Percentiles rank a stretch among this genome's conserved stretches.
These are phyloP conservation scores for Odontothrips loti DNA, from an alignment of 2,888 invertebrate species.

Conservation along the genomic window DNA sequence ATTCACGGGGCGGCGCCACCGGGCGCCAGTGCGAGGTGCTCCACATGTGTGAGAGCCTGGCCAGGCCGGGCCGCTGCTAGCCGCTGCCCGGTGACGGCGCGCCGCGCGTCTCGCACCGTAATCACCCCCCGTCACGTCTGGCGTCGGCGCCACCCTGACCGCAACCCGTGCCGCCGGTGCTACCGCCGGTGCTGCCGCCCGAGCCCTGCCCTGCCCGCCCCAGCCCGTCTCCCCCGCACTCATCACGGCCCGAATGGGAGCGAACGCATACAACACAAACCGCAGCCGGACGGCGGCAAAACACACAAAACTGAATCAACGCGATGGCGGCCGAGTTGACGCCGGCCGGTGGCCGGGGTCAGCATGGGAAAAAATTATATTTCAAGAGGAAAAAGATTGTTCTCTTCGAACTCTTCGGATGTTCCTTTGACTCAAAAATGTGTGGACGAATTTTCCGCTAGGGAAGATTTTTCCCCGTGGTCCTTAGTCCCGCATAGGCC, in stretches of 20 bases:
- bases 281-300: slow-evolving; percentile 1
- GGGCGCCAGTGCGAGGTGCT: background rate
- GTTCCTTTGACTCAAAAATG: too few species aligned
- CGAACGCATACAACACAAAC: background rate
- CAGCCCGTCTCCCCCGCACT: background rate
- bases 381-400: background rate
- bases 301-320: background rate
- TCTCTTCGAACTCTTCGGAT: background rate
- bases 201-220: too few species aligned
- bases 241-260: background rate
- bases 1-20: too few species aligned
- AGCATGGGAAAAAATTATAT: too few species aligned
- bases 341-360: too few species aligned
- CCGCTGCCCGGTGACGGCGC: background rate
- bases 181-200: background rate
- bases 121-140: background rate
- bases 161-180: slow-evolving; percentile 1
- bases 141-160: background rate
- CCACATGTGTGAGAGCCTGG: background rate
- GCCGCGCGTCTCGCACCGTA: background rate
- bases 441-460: too few species aligned
- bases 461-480: too few species aligned
- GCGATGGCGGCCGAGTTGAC: too few species aligned
- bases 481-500: too few species aligned
- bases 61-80: background rate